Evolutionary conservation across 1,140 invertebrate species (phyloP).

Genomic region (Sarcophaga peregrina): DNA sequence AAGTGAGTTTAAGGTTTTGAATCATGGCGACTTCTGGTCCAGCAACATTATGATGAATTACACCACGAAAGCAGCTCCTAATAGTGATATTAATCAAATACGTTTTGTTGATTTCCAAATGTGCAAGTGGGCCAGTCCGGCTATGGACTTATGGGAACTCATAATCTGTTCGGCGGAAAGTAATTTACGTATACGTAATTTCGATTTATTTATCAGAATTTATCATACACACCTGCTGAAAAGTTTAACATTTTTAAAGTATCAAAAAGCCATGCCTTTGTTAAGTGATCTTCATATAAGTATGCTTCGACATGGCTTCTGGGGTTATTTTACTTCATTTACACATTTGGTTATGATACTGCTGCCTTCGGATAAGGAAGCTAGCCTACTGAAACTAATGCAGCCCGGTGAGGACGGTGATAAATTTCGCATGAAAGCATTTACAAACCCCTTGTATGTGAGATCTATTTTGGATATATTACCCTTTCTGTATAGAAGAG

Average conservation of each 20-base stretch:
- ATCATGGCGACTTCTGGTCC: slow-evolving; percentile 73
- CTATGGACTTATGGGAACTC: slow-evolving; percentile 63
- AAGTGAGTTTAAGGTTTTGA: slow-evolving; percentile 72
- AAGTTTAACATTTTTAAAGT: slow-evolving; percentile 54
- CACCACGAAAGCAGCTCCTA: slow-evolving; percentile 44
- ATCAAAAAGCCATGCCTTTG: slow-evolving; percentile 54
- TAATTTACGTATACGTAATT: slow-evolving; percentile 57
- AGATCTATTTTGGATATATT: slow-evolving; percentile 56
- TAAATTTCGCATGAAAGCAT: slow-evolving; percentile 57
- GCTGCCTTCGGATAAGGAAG: slow-evolving; percentile 57
- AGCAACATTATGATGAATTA: slow-evolving; percentile 67
- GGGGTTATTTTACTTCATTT: slow-evolving; percentile 63
- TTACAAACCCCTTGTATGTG: slow-evolving; percentile 61
- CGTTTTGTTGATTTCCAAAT: slow-evolving; percentile 68
- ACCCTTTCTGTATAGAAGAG: slow-evolving; percentile 58
- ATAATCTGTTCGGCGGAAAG: slow-evolving; percentile 58
- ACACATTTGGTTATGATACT: slow-evolving; percentile 60
- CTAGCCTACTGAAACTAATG: slow-evolving; percentile 53
- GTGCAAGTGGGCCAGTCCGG: slow-evolving; percentile 62
- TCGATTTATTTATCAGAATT: slow-evolving; percentile 58
- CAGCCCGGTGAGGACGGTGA: slow-evolving; percentile 58
- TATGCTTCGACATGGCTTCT: slow-evolving; percentile 62
- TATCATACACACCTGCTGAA: slow-evolving; percentile 58
- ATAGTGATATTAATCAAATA: slow-evolving; percentile 56
- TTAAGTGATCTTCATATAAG: slow-evolving; percentile 58